phyloP scores from a whole-genome alignment of 2,797 vertebrate genomes.

The Rhincodon typus region DNA sequence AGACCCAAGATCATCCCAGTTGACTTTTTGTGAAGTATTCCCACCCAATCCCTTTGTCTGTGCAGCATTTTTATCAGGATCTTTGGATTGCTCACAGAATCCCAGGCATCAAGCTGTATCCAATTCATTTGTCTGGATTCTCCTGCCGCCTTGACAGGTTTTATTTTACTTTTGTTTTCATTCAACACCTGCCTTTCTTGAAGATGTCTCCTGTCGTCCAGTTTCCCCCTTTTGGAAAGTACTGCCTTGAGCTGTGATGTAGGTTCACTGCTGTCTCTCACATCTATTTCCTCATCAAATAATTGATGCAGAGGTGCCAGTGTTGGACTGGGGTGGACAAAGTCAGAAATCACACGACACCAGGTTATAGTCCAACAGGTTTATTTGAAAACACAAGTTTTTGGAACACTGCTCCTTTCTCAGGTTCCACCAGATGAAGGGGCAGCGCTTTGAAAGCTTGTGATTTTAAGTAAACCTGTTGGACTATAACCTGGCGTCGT shows the following conservation, averaged over 20 bases:
- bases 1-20: conserved; percentile 6
- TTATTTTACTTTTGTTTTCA: conserved; percentile 10
- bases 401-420: too few species aligned
- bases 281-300: not conserved
- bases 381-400: too few species aligned
- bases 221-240: not conserved
- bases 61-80: not conserved
- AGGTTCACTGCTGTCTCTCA: not conserved
- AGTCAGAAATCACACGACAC: too few species aligned
- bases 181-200: not conserved
- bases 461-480: too few species aligned
- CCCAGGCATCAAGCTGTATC: not conserved
- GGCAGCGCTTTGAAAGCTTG: too few species aligned
- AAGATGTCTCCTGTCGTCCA: not conserved
- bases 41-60: not conserved
- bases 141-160: not conserved
- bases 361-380: too few species aligned
- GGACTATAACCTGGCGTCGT: too few species aligned
- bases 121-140: not conserved
- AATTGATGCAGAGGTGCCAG: too few species aligned
- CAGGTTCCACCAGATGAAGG: too few species aligned
- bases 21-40: conserved; percentile 14
- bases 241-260: too few species aligned
- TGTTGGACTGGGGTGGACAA: too few species aligned
- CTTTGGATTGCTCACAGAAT: not conserved